A percentile compares a stretch with the other conserved stretches of the same genome.
These are phyloP conservation scores for Alloscopus bannaensis DNA, from an alignment of 2,888 invertebrate species.

Conservation along the genomic window DNA sequence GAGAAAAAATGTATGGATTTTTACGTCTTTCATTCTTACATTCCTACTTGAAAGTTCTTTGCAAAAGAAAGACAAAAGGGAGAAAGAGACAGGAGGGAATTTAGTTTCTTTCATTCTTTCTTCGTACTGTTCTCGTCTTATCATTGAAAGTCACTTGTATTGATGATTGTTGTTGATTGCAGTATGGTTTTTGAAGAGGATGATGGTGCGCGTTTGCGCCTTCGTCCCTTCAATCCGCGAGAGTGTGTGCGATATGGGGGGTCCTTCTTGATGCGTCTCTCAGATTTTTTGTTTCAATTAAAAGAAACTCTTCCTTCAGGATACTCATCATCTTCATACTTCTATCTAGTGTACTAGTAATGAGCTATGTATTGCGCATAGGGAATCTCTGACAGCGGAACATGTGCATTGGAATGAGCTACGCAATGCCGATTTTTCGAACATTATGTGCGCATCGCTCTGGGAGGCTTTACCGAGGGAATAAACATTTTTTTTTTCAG, in stretches of 20 bases:
- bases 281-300: slow-evolving; percentile 55
- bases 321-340: slow-evolving; percentile 20
- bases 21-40: no score
- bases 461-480: no score
- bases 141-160: slow-evolving; percentile 19
- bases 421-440: no score
- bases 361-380: no score
- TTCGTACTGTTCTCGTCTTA: neutral
- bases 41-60: slow-evolving; percentile 17
- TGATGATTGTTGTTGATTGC: slow-evolving; percentile 25
- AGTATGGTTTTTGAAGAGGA: slow-evolving; percentile 28
- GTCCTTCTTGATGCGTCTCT: slow-evolving; percentile 37
- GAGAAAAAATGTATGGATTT: no score
- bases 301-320: slow-evolving; percentile 25
- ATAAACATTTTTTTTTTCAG: no score
- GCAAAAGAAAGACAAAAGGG: slow-evolving; percentile 24
- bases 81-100: slow-evolving; percentile 2
- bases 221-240: slow-evolving; percentile 45
- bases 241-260: slow-evolving; percentile 63
- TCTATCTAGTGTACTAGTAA: no score
- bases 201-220: slow-evolving; percentile 30
- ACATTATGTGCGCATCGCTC: no score
- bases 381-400: no score
- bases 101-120: slow-evolving; percentile 9
- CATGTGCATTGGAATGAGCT: no score